These are phyloP conservation scores for Mormyrus proboscirostris DNA, from an alignment of 2,797 vertebrate species.

Conservation along the genomic window DNA sequence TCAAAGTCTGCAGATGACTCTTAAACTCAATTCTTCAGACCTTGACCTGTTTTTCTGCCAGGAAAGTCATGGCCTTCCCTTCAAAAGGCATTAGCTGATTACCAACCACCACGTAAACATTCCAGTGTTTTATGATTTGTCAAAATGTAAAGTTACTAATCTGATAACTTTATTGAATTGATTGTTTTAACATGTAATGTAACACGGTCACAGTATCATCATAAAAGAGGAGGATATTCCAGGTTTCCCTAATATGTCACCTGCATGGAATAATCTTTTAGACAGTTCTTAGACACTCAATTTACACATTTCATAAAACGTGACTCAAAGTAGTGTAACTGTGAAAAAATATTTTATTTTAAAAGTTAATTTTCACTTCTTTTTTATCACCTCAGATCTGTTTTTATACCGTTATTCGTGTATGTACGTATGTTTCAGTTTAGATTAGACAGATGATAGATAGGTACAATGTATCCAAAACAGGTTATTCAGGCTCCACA, in stretches of 20 bases:
- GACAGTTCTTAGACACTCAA: background rate
- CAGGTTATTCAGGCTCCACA: background rate
- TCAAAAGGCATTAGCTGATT: background rate
- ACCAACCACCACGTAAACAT: background rate
- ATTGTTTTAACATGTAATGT: background rate
- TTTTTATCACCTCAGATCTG: background rate
- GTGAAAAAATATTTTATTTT: background rate
- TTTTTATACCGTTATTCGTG: background rate
- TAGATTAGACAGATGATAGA: background rate
- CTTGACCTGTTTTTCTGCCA: background rate
- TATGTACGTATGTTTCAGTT: background rate
- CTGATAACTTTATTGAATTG: background rate
- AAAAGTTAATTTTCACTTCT: background rate
- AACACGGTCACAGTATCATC: background rate
- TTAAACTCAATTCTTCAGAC: background rate
- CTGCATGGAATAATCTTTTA: background rate
- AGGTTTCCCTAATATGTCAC: background rate
- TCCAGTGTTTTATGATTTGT: background rate
- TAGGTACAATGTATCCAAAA: background rate
- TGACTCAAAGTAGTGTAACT: background rate
- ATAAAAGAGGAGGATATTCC: background rate
- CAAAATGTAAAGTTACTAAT: background rate
- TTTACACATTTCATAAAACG: background rate
- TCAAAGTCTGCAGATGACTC: background rate
- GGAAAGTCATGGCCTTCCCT: background rate